A percentile compares a stretch with the other conserved stretches of the same genome.
These are phyloP conservation scores for Anhinga anhinga DNA, from an alignment of 2,113 vertebrate species.

Conservation along the genomic window DNA sequence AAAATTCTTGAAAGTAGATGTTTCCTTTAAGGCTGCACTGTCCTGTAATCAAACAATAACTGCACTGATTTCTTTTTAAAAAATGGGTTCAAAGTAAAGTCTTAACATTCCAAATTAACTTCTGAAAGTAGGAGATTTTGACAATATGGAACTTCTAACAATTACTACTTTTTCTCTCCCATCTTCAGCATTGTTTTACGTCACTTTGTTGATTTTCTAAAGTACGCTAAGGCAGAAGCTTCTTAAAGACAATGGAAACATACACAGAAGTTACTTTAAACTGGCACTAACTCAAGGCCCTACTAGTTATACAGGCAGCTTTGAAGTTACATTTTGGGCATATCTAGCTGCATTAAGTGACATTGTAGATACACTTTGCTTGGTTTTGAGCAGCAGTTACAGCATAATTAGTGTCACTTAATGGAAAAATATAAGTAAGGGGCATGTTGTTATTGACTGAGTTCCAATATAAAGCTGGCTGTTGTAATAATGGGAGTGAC, in stretches of 20 bases:
- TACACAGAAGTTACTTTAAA: background rate
- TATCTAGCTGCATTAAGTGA: slow-evolving; percentile 45
- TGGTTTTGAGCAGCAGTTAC: slow-evolving; percentile 63
- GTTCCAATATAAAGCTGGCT: slow-evolving; percentile 47
- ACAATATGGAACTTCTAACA: background rate
- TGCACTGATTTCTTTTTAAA: background rate
- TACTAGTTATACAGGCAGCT: background rate
- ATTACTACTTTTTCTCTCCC: background rate
- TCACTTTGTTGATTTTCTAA: background rate
- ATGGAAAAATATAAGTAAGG: slow-evolving; percentile 47
- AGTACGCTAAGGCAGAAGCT: background rate
- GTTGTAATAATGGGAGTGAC: slow-evolving; percentile 48
- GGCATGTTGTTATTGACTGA: slow-evolving; percentile 65
- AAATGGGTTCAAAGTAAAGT: background rate
- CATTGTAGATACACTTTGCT: slow-evolving; percentile 44
- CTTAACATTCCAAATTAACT: background rate
- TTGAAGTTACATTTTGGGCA: slow-evolving; percentile 27
- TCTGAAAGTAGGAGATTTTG: background rate
- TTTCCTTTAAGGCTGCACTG: background rate
- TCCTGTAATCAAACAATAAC: background rate
- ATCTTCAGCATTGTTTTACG: background rate
- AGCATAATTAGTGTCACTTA: slow-evolving; percentile 63
- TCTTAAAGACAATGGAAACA: background rate
- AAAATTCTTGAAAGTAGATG: background rate
- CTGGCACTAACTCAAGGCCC: background rate